phyloP scores from a whole-genome alignment of 1,140 invertebrate genomes.

The Atta cephalotes region DNA sequence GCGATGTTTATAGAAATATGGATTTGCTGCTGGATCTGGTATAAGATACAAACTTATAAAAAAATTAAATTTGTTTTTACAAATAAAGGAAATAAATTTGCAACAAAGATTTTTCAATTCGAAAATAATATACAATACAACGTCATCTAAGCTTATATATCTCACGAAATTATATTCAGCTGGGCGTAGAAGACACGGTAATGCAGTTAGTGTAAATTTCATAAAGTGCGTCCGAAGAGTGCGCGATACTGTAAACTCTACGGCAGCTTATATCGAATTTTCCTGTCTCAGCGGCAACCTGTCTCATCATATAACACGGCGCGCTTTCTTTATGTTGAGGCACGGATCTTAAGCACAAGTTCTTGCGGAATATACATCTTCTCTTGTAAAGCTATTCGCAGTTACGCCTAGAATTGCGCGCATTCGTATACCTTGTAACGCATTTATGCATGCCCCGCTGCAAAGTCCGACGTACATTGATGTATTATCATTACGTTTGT shows the following conservation, averaged over 20 bases:
- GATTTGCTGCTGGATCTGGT: no score
- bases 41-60: neutral
- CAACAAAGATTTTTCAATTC: slow-evolving; percentile 35
- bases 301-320: slow-evolving; percentile 46
- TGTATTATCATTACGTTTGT: slow-evolving; percentile 12
- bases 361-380: slow-evolving; percentile 16
- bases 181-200: slow-evolving; percentile 41
- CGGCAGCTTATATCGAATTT: slow-evolving; percentile 58
- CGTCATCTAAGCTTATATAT: slow-evolving; percentile 34
- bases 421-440: neutral
- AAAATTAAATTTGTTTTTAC: slow-evolving; percentile 19
- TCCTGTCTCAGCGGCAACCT: slow-evolving; percentile 52
- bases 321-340: slow-evolving; percentile 46
- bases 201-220: slow-evolving; percentile 60
- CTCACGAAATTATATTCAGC: slow-evolving; percentile 37
- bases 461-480: neutral
- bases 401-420: neutral
- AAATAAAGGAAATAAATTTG: neutral
- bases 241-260: slow-evolving; percentile 58
- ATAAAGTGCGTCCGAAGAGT: slow-evolving; percentile 60
- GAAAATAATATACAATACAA: slow-evolving; percentile 37
- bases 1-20: neutral
- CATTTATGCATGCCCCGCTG: neutral
- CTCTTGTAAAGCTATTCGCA: neutral
- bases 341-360: slow-evolving; percentile 29